A percentile compares a stretch with the other conserved stretches of the same genome.
These are phyloP conservation scores for Platichthys flesus DNA, from an alignment of 2,113 vertebrate species.

Conservation along the genomic window DNA sequence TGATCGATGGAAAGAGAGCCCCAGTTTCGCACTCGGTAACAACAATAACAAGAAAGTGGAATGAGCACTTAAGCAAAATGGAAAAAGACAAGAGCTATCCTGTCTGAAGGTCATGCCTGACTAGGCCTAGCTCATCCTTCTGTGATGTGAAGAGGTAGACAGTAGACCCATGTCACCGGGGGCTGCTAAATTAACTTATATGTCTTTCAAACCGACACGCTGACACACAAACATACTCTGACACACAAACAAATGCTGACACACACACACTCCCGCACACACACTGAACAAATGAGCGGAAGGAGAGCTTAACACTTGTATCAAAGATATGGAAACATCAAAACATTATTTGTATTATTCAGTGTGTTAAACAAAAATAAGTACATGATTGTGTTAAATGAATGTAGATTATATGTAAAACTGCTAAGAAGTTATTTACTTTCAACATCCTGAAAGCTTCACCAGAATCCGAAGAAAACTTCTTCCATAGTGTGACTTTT, in stretches of 20 bases:
- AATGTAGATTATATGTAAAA: neutral
- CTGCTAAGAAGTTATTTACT: neutral
- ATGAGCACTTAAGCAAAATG: slow-evolving; percentile 57
- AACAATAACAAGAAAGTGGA: slow-evolving; percentile 48
- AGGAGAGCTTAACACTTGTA: neutral
- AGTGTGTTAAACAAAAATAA: neutral
- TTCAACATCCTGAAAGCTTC: neutral
- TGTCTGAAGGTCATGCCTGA: slow-evolving; percentile 61
- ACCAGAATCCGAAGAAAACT: neutral
- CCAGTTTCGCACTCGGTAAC: slow-evolving; percentile 24
- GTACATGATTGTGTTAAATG: neutral
- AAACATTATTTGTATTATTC: too few species aligned
- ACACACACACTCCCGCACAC: neutral
- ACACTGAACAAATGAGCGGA: neutral
- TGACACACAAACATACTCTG: neutral
- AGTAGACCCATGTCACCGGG: slow-evolving; percentile 21
- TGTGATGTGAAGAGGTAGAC: slow-evolving; percentile 57
- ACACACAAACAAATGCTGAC: neutral
- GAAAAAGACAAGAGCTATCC: slow-evolving; percentile 53
- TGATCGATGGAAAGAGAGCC: slow-evolving; percentile 60
- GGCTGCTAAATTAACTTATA: slow-evolving; percentile 24
- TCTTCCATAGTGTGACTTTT: too few species aligned
- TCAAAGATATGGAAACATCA: neutral
- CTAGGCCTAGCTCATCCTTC: slow-evolving; percentile 53
- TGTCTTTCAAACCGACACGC: slow-evolving; percentile 1